Conservation (phyloP, 2,113 vertebrate genomes). For the Laterallus jamaicensis region DNA sequence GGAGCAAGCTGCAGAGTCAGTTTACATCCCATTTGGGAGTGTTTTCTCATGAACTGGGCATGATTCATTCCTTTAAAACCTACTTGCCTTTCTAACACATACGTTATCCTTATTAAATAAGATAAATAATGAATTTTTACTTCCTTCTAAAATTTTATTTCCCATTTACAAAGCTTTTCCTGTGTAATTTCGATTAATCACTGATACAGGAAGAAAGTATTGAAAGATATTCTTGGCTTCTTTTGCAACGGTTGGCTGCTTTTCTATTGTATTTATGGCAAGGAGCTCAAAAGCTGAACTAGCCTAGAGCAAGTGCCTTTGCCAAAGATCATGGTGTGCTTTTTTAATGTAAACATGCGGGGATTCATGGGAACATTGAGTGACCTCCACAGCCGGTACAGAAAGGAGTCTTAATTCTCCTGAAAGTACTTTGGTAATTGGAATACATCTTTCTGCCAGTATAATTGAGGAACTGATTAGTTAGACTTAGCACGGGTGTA, state of each 20-base stretch:
- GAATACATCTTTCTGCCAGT: slow-evolving; percentile 65
- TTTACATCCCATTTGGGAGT: accelerated
- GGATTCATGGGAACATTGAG: slow-evolving; percentile 72
- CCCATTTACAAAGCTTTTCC: background rate
- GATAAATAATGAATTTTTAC: background rate
- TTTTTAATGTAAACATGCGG: slow-evolving; percentile 77
- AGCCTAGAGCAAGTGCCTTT: slow-evolving; percentile 44
- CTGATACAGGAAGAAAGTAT: background rate
- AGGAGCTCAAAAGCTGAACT: slow-evolving; percentile 38
- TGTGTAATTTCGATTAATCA: background rate
- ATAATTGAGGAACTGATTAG: slow-evolving; percentile 61
- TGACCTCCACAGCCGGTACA: slow-evolving; percentile 76
- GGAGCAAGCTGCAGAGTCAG: background rate
- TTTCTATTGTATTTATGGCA: slow-evolving; percentile 65
- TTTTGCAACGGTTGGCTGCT: slow-evolving; percentile 23
- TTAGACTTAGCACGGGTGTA: slow-evolving; percentile 16
- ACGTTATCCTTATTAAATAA: background rate
- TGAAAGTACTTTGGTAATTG: slow-evolving; percentile 63
- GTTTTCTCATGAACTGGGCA: background rate
- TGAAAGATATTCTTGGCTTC: slow-evolving; percentile 44
- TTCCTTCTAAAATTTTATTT: background rate
- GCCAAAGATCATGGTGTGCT: slow-evolving; percentile 83
- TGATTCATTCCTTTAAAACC: background rate
- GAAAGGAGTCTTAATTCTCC: slow-evolving; percentile 72
- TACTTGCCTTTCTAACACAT: background rate